Base-by-base conservation (phyloP, 1,140 invertebrate species). In the Geopemphigus sp. region DNA sequence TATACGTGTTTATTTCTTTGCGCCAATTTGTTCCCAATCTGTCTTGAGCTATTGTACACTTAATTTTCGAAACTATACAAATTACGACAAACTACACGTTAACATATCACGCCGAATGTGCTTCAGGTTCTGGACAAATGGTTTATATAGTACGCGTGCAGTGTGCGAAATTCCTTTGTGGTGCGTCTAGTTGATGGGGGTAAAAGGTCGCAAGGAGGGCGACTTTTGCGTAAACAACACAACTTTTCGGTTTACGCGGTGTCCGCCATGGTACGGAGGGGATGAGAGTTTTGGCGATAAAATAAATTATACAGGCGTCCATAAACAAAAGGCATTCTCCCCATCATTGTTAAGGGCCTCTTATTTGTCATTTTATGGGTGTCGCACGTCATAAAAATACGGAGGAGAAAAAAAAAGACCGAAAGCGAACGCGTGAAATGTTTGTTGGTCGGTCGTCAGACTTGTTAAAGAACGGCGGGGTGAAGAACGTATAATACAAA, bases 341-440 rank as follows among this genome's bases (percentile, higher is more conserved):
- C 47, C 32, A 57, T 78, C 22, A 63, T 63, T 63, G 74, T 78
- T 78, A 78, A 63, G 74, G 74, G 74, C 22, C 74, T 78, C 74
- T 78, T 78, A 78, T 78, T 78, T 63, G 74, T 78, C 74, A 78
- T 78, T 78, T 78, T 61, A 78, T 50, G 74, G 74, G 74, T 78
- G 45, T 78, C 50, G 57, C 57, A 78, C 74, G 74, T 78, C 74
- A 61, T 78, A 56, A 76, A 76, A 59, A 39, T n/a, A 56, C 5
- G 47, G 29, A 54, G 39, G 39, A 45, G 45, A 45, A 68, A 68
- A 45, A 47, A 68, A 68, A 50, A 24, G n/a, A 26, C 32, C 63
- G 66, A 54, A 54, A 63, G 59, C 45, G 3, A 39, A 39, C 32
- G 32, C 32, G 3, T 8, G 32, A 39, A 39, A 4, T 8, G 32